Conservation (phyloP, 1,140 invertebrate species). For the Drosophila insularis region DNA sequence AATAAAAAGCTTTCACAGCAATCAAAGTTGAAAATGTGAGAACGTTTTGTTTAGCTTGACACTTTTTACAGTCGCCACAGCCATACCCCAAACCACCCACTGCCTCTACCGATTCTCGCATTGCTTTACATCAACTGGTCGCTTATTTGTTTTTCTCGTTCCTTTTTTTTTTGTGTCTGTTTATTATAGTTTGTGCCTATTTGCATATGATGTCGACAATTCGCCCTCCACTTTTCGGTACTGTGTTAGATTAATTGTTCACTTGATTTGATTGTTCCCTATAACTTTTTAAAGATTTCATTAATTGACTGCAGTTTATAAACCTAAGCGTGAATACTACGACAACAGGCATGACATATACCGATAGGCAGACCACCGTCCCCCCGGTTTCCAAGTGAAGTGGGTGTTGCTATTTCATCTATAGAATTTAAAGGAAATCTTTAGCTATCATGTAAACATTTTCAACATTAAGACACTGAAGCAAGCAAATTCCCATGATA, state of each 20-base stretch:
- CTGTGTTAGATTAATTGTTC: background rate
- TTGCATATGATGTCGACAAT: constrained; percentile 40
- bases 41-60: constrained; percentile 44
- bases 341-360: background rate
- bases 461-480: constrained; percentile 38
- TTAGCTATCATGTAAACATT: background rate
- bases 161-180: constrained; percentile 37
- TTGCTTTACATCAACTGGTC: background rate
- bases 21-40: constrained; percentile 72
- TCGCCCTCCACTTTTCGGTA: background rate
- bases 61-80: constrained; percentile 25
- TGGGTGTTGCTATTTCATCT: background rate
- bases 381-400: background rate
- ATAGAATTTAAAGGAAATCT: background rate
- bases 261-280: background rate
- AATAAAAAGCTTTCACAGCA: constrained; percentile 79
- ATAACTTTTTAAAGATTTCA: background rate
- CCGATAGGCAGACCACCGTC: no score
- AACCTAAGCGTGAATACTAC: background rate
- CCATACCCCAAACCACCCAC: background rate
- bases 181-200: constrained; percentile 66
- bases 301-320: background rate
- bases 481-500: constrained; percentile 65
- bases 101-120: background rate
- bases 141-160: background rate